Percentiles rank a stretch among this genome's conserved stretches.
Evolutionary conservation across 1,140 invertebrate species (phyloP).

Genomic region (Diorhabda carinulata): DNA sequence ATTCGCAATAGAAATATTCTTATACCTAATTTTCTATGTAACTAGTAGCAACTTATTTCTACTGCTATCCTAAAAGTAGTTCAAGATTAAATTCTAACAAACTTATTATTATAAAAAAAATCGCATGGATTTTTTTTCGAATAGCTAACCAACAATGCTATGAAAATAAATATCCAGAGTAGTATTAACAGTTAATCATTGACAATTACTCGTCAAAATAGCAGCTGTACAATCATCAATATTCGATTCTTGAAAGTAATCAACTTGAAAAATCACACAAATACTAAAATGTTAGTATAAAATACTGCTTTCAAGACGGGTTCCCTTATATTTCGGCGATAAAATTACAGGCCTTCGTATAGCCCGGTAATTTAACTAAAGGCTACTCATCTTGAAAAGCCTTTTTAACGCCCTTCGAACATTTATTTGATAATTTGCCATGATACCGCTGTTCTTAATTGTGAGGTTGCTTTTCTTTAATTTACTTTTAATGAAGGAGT

Average conservation of each 20-base stretch:
- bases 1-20: too few relatives aligned
- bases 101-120: too few relatives aligned
- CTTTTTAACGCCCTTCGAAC: constrained; percentile 15
- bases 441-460: constrained; percentile 36
- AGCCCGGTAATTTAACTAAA: constrained; percentile 36
- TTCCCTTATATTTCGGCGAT: constrained; percentile 29
- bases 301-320: constrained; percentile 24
- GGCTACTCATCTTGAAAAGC: constrained; percentile 36
- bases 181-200: too few relatives aligned
- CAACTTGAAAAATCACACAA: constrained; percentile 37
- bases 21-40: too few relatives aligned
- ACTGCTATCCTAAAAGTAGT: too few relatives aligned
- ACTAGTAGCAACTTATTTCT: too few relatives aligned
- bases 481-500: background rate
- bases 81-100: too few relatives aligned
- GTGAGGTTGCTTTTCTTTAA: constrained; percentile 12
- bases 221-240: too few relatives aligned
- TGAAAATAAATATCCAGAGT: too few relatives aligned
- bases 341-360: constrained; percentile 36
- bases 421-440: constrained; percentile 22
- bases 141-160: too few relatives aligned
- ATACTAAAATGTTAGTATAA: constrained; percentile 34
- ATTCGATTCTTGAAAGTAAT: constrained; percentile 19
- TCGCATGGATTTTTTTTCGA: too few relatives aligned
- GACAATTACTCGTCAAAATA: too few relatives aligned